A percentile compares a stretch with the other conserved stretches of the same genome.
These are phyloP conservation scores for Brachypodius melanocephalos DNA, from an alignment of 2,113 vertebrate genomes.

Conservation along the genomic window DNA sequence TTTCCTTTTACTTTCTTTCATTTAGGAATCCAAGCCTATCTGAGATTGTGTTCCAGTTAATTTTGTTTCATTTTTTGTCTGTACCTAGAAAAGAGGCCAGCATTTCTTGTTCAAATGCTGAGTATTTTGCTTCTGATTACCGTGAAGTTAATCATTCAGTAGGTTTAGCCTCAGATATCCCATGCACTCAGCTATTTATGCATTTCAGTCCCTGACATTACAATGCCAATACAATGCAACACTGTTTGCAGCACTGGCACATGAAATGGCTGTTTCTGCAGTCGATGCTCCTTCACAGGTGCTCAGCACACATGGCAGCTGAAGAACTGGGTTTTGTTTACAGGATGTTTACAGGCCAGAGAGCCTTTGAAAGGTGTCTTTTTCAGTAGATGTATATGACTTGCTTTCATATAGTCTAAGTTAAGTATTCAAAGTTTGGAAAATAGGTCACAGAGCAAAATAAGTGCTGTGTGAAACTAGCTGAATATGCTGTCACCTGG, in stretches of 20 bases:
- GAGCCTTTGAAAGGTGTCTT: background rate
- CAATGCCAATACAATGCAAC: background rate
- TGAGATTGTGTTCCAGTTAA: background rate
- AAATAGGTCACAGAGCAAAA: background rate
- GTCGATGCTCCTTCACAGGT: fast-evolving
- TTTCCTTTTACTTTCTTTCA: background rate
- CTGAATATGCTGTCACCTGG: background rate
- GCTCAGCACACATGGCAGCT: background rate
- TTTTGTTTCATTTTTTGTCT: background rate
- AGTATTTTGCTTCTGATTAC: background rate
- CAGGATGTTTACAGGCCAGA: background rate
- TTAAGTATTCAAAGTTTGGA: background rate
- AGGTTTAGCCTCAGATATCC: background rate
- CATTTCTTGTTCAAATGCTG: background rate
- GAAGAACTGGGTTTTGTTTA: background rate
- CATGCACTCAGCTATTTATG: background rate
- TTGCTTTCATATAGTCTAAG: background rate
- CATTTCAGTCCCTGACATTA: background rate
- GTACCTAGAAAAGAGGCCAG: background rate
- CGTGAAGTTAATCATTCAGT: background rate
- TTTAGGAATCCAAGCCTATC: background rate
- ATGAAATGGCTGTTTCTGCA: background rate
- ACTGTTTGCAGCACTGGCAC: background rate
- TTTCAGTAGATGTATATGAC: background rate
- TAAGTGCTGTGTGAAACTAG: background rate